Evolutionary conservation across 2,797 vertebrate genomes (phyloP), one percentile per base, ranked within the genome.

Genomic region (Lacerta agilis): DNA sequence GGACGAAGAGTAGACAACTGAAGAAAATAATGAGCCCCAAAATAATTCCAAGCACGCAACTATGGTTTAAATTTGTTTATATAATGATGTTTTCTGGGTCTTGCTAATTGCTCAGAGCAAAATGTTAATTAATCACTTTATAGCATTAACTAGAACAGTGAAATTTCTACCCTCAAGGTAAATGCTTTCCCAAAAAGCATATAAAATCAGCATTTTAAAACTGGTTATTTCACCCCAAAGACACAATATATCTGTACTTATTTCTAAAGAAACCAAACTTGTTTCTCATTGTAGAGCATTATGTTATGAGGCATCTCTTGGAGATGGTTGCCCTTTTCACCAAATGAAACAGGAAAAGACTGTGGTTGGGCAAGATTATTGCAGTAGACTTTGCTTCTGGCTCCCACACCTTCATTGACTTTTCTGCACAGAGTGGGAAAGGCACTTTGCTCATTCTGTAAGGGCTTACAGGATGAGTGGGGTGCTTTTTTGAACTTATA

Each of bases 51-150:
- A 38, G 64, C 29, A 86, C 64, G 23, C 49, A 90, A 84, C 87
- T 93, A 85, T n/a, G 8, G 87, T 72, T 90, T 87, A 27, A 82
- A 89, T 73, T 5, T 67, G 43, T 79, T 45, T 79, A 36, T 55
- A 45, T 6, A 49, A 25, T 82, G 83, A 10, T 20, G 0, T 90
- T 91, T 87, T 78, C 77, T 58, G 36, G 71, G 11, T 75, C 78
- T 11, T n/a, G 61, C 55, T 49, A 81, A 85, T 72, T 27, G 13
- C 85, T 15, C 66, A 73, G 79, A 72, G 29, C 10, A 78, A 25
- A 83, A 87, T 79, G 77, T 11, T 7, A 85, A 85, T 82, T 83
- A 85, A 85, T 90, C 18, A 86, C 29, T 58, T 69, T 25, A 20
- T 20, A 38, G 9, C 33, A 4, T 43, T 71, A 80, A 79, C 73